phyloP scores from a whole-genome alignment of 2,113 vertebrate species.

The Chaenocephalus aceratus region DNA sequence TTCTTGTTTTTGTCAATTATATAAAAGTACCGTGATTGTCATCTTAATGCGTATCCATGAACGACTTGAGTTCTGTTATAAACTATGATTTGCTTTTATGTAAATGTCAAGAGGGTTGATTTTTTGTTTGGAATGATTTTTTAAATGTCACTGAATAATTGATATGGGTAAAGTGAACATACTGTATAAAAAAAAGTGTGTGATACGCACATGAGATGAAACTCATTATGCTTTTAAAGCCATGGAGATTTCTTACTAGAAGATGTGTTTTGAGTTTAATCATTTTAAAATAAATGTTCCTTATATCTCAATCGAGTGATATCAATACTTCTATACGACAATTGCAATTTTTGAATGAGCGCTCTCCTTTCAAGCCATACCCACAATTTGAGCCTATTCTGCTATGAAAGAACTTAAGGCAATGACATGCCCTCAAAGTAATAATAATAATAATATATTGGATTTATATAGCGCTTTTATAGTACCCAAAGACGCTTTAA shows the following conservation, averaged over 20 bases:
- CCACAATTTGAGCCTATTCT: background rate
- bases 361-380: background rate
- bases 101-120: background rate
- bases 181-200: background rate
- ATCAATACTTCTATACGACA: background rate
- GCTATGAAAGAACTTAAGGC: background rate
- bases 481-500: no score
- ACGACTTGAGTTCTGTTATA: background rate
- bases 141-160: background rate
- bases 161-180: background rate
- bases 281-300: no score
- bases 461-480: no score
- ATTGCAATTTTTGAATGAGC: background rate
- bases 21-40: background rate
- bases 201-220: background rate
- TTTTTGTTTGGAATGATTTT: background rate
- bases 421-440: background rate
- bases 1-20: background rate
- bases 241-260: background rate
- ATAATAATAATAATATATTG: no score
- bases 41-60: no score
- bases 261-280: no score
- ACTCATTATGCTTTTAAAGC: slow-evolving; percentile 5
- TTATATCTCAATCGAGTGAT: background rate
- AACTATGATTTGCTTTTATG: background rate